phyloP scores from a whole-genome alignment of 2,888 invertebrate species.

The Calliscelio sp. region DNA sequence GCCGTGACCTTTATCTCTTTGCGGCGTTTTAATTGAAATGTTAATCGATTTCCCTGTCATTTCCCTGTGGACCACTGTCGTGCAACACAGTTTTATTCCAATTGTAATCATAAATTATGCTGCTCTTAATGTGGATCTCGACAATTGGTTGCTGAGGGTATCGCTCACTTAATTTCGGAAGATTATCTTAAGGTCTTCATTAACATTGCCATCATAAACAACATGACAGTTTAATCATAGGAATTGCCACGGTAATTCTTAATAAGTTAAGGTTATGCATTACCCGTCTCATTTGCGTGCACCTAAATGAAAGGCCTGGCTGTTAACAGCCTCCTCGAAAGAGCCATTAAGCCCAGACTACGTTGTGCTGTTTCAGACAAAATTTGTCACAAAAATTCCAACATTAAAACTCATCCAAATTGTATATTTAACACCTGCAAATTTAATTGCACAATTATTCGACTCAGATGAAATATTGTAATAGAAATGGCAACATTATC shows the following conservation, averaged over 20 bases:
- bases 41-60: not conserved
- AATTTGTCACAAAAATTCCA: constrained; percentile 43
- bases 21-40: constrained; percentile 43
- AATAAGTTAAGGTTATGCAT: constrained; percentile 53
- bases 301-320: constrained; percentile 50
- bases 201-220: constrained; percentile 64
- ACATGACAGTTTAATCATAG: constrained; percentile 66
- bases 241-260: constrained; percentile 53
- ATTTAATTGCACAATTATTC: no score
- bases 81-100: not conserved
- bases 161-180: constrained; percentile 29
- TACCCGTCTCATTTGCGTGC: constrained; percentile 58
- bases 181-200: constrained; percentile 60
- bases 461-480: no score
- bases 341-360: constrained; percentile 30
- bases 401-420: no score
- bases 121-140: not conserved
- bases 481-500: no score
- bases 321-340: constrained; percentile 58
- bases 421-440: no score
- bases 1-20: constrained; percentile 11
- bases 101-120: constrained; percentile 5
- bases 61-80: not conserved
- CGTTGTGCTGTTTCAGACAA: not conserved
- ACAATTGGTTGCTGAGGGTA: constrained; percentile 6